phyloP scores from a whole-genome alignment of 2,113 vertebrate genomes.

The Malurus elegans region DNA sequence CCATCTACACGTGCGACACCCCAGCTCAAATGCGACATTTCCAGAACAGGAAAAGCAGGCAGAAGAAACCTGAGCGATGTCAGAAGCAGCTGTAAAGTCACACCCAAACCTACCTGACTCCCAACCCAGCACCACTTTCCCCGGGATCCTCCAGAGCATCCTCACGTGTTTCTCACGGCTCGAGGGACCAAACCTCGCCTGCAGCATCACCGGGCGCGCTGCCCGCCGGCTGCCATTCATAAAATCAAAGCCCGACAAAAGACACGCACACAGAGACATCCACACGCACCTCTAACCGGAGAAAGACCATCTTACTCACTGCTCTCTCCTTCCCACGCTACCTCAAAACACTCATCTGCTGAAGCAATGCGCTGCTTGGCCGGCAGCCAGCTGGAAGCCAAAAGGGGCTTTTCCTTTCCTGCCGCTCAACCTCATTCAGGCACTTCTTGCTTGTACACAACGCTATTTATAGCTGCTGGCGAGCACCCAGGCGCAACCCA shows the following conservation, averaged over 20 bases:
- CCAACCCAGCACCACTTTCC: not conserved
- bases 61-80: not conserved
- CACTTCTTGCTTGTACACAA: conserved; percentile 71
- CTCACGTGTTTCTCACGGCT: not conserved
- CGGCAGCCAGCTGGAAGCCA: conserved; percentile 76
- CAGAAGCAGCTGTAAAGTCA: not conserved
- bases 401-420: conserved; percentile 74
- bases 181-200: not conserved
- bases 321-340: conserved; percentile 72
- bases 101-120: not conserved
- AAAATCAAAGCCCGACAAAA: conserved; percentile 18
- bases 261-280: not conserved
- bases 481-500: conserved; percentile 72
- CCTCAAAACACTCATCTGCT: conserved; percentile 66
- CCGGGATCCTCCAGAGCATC: not conserved
- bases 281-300: conserved; percentile 58
- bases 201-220: not conserved
- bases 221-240: not conserved
- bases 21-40: accelerated
- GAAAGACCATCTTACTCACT: conserved; percentile 67
- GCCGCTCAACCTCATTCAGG: conserved; percentile 72
- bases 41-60: not conserved
- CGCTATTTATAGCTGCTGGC: conserved; percentile 81
- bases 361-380: conserved; percentile 68
- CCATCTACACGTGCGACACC: not conserved